A percentile compares a stretch with the other conserved stretches of the same genome.
These are phyloP conservation scores for Heptranchias perlo DNA, from an alignment of 2,113 vertebrate genomes.

Conservation along the genomic window DNA sequence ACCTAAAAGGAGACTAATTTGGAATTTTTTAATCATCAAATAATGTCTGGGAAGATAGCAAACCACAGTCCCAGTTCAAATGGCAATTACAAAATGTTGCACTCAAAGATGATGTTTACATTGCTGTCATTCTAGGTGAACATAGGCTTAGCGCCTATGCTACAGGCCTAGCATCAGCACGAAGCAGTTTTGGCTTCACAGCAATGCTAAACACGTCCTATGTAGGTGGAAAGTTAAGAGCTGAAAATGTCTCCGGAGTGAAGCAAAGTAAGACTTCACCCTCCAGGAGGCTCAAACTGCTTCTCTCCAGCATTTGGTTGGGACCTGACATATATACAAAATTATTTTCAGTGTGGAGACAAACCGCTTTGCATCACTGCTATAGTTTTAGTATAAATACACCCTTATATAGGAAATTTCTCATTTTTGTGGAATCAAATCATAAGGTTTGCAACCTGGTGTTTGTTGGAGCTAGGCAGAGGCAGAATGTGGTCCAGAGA, in stretches of 20 bases:
- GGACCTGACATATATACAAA: too few species aligned
- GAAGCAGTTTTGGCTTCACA: neutral
- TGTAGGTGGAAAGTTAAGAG: neutral
- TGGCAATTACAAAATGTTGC: neutral
- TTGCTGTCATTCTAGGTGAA: neutral
- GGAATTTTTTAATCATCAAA: neutral
- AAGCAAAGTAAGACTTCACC: neutral
- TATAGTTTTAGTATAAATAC: too few species aligned
- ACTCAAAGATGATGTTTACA: neutral
- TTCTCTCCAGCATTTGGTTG: neutral
- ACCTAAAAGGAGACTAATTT: neutral
- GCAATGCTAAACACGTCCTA: neutral
- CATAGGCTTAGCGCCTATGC: neutral
- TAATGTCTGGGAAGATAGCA: neutral
- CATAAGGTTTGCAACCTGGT: too few species aligned
- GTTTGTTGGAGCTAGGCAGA: too few species aligned
- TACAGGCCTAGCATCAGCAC: neutral
- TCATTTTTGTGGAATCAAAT: too few species aligned
- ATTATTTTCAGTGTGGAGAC: too few species aligned
- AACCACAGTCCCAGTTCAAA: neutral
- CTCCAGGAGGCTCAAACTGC: neutral
- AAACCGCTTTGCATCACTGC: too few species aligned
- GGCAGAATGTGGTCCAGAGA: too few species aligned
- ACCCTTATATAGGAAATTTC: too few species aligned
- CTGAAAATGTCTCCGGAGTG: neutral